Evolutionary conservation across 2,113 vertebrate species (phyloP), one percentile per base, ranked within the genome.

Genomic region (Sclerurus mexicanus): DNA sequence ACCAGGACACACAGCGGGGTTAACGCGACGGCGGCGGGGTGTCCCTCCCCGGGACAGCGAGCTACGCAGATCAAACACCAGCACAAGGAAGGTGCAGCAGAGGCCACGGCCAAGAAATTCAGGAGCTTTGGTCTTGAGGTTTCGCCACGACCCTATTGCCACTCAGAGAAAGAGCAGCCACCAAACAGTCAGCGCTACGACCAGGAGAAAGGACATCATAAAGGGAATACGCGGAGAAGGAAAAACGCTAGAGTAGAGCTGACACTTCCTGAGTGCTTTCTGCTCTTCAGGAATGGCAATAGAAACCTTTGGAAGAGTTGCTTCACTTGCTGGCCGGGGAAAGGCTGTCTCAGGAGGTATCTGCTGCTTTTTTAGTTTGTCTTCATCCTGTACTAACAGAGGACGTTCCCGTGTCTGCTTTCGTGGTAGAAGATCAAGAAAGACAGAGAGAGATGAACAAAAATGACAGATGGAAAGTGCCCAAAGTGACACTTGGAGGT

Each of bases 401-500:
- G 98, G 97, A 95, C 96, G 97, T 95, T 98, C 98, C 97, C 94
- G 98, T 97, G 98, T 98, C 99, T 99, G 98, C 98, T 98, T 98
- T 98, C 97, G 77, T 95, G 98, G 98, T 98, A 99, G 98, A 97
- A 98, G 98, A 99, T 98, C 98, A 98, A 99, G 98, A 99, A 98
- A 99, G 98, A 99, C 98, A 99, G 98, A 99, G 97, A 98, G 98
- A 98, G 98, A 98, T 99, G 98, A 99, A 99, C 98, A 98, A 98
- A 98, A 98, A 98, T 98, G 98, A 98, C 98, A 98, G 98, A 98
- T 98, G 98, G 95, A 76, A 98, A 96, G 94, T 96, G 97, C 95
- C 96, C 96, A 92, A 97, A 97, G 88, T 92, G 97, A 97, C 83
- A 98, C 97, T 98, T 98, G 98, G 98, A 98, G 98, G 97, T 98